Base-by-base conservation (phyloP, 2,113 vertebrate species). In the Gambusia affinis region DNA sequence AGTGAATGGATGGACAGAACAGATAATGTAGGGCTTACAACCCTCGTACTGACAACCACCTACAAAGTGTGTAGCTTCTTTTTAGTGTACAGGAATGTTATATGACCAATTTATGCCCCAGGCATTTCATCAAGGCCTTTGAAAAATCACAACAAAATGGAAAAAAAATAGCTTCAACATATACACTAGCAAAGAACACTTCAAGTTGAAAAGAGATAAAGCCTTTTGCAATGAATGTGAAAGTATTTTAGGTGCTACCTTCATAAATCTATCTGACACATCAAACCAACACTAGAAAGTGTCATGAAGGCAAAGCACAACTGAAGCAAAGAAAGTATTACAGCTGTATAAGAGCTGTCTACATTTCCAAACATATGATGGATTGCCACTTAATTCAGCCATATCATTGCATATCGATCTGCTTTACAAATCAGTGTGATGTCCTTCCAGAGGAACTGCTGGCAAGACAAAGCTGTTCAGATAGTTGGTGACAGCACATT, bases 371-470 rank as follows among this genome's bases (percentile, higher is more conserved):
- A 67, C 66, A 72, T 67, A 83, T 91, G 88, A 90, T 87, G 85
- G 71, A 91, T 90, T 74, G 67, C 83, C 70, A 67, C 80, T 84
- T 83, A 75, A 87, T 82, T 86, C 72, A 79, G 68, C 76, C 78
- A 70, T 78, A 78, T 87, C 79, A 83, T 76, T 80, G 70, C 69
- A 67, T 70, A 89, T 91, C 19, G 84, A 91, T 88, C 83, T 77
- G 72, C 75, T 85, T 85, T 76, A 81, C 70, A 85, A 88, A 88
- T 84, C 76, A 44, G 42, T 70, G 60, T n/a, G 31, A 85, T 61
- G 67, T 89, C 77, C 61, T 75, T 81, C 29, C 67, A 68, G 44
- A 76, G 67, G 83, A 89, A 89, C 44, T 87, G 87, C 86, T 84
- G 62, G 82, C 70, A 70, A 29, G 76, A 86, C 81, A 81, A 84